Conservation (phyloP, 2,113 vertebrate genomes). For the Sclerurus mexicanus region DNA sequence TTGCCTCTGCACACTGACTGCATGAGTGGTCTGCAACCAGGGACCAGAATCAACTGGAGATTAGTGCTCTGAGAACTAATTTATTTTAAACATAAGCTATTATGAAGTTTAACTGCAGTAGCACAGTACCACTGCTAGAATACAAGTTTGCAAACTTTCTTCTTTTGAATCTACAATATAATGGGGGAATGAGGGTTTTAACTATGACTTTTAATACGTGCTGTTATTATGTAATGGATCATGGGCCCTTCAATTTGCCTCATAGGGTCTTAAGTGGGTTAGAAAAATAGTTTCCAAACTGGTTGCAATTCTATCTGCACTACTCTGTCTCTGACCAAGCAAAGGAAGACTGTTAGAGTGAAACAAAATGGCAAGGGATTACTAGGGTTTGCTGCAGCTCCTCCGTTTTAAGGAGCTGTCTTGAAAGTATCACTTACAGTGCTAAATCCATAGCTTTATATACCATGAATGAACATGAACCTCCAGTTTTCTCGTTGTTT, state of each 20-base stretch:
- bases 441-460: not conserved
- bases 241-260: not conserved
- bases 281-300: not conserved
- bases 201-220: not conserved
- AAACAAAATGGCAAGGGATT: not conserved
- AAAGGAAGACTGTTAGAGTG: not conserved
- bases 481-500: not conserved
- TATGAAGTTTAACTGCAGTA: not conserved
- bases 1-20: not conserved
- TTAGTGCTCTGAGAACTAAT: not conserved
- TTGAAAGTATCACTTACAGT: not conserved
- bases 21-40: not conserved
- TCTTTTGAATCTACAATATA: not conserved
- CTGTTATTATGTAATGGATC: not conserved
- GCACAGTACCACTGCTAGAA: not conserved
- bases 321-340: not conserved
- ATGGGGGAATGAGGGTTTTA: not conserved
- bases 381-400: not conserved
- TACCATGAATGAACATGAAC: not conserved
- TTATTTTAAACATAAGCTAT: not conserved
- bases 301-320: not conserved
- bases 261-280: not conserved
- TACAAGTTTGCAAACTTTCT: not conserved
- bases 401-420: not conserved
- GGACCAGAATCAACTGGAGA: not conserved